Conservation (phyloP, 1,140 invertebrate genomes). For the Scaptomyza hsui region DNA sequence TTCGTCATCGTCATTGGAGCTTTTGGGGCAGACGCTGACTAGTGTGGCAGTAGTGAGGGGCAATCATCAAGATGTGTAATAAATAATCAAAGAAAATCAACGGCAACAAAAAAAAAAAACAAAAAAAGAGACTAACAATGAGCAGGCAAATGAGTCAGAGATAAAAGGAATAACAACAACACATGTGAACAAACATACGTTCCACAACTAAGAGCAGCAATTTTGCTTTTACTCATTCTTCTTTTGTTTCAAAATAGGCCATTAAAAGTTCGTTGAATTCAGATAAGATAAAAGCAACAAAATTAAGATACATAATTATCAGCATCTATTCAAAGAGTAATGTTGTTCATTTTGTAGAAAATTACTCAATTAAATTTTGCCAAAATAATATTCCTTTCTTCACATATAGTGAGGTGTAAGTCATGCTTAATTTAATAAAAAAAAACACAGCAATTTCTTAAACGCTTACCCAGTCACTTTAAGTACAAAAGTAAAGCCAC, state of each 20-base stretch:
- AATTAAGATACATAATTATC: constrained; percentile 54
- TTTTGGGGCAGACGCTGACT: constrained; percentile 1
- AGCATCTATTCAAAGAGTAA: too few relatives aligned
- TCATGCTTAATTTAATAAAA: too few relatives aligned
- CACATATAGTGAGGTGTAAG: too few relatives aligned
- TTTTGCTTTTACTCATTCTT: constrained; percentile 1
- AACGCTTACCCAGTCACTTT: too few relatives aligned
- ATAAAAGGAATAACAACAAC: constrained; percentile 19
- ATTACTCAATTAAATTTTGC: too few relatives aligned
- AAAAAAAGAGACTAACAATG: constrained; percentile 43
- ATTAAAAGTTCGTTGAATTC: constrained; percentile 23
- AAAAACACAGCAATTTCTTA: too few relatives aligned
- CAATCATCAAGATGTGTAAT: constrained; percentile 65
- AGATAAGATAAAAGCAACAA: constrained; percentile 66
- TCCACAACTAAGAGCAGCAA: constrained; percentile 29
- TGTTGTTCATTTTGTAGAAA: too few relatives aligned
- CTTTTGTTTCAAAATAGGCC: constrained; percentile 8
- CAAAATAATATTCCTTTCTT: too few relatives aligned
- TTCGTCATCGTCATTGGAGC: constrained; percentile 2
- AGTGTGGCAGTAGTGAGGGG: constrained; percentile 9
- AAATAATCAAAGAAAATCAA: constrained; percentile 55
- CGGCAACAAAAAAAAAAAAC: constrained; percentile 32
- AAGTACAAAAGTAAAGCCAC: not conserved
- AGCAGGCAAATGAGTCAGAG: constrained; percentile 53
- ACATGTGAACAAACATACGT: constrained; percentile 28